Base-by-base conservation (phyloP, 2,888 invertebrate genomes). In the Cosmia pyralina region DNA sequence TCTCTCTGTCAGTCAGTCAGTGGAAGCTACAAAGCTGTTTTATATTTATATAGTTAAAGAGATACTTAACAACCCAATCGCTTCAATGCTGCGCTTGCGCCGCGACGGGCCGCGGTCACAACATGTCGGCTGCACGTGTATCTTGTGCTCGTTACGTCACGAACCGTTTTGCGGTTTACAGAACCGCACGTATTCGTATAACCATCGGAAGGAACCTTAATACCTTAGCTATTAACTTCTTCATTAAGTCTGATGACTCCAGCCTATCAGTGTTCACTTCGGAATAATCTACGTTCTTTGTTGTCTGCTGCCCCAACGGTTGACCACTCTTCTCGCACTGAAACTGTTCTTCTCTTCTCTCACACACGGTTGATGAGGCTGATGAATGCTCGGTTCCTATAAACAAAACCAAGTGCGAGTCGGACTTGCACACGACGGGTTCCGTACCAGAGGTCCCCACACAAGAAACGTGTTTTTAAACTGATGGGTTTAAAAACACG, bases 71-170 rank as follows among this genome's bases (percentile, higher is more conserved):
- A 8, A 15, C 6, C 0, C 17, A 62, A 62, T 48, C 72, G 79
- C 75, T 50, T 11, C 50, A 28, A n/a, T 17, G 17, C n/a, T 28
- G 38, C 50, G 44, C 79, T 60, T 72, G 66, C 44, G 38, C 8
- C 44, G 38, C 41, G 41, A 41, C 62, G 22, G 4, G 1, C 11
- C 52, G 13, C 17, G 44, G 7, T 7, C 50, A 34, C 50, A 34
- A 15, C 34, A 44, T 58, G 48, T 63, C 44, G 3, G 15, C 46
- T 52, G 44, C 82, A 79, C 82, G 82, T 82, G 78, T 69, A 66
- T 62, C 62, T 50, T 34, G 28, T 53, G 17, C 64, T 64, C 34
- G 34, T 82, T 60, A 82, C 82, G 78, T 77, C 78, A 82, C 63
- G 63, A 64, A 46, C 34, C 13, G 41, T 50, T 77, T 46, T 67